Percentiles rank a stretch among this genome's conserved stretches.
Evolutionary conservation across 1,140 invertebrate species (phyloP).

Genomic region (Asbolus verrucosus): DNA sequence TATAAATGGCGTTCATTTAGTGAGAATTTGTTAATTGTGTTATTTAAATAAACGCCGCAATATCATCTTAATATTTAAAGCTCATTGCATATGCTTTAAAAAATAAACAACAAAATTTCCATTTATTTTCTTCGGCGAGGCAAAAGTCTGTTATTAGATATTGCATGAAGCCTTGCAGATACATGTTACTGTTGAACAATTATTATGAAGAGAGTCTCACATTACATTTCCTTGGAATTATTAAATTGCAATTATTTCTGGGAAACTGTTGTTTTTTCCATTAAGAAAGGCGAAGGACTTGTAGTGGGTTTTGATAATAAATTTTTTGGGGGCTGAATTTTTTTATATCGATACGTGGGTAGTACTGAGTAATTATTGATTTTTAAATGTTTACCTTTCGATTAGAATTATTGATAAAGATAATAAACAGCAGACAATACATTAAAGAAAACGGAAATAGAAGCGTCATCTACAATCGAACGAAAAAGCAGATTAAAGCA

Average conservation of each 20-base stretch:
- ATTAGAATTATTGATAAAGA: no score
- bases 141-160: constrained; percentile 11
- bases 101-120: neutral
- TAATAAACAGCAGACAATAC: no score
- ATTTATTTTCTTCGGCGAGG: no score
- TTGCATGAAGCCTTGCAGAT: constrained; percentile 5
- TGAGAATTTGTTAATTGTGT: neutral
- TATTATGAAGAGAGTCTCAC: neutral
- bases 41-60: neutral
- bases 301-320: no score
- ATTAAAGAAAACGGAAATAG: neutral
- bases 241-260: constrained; percentile 5
- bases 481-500: neutral
- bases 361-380: no score
- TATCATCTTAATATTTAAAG: constrained; percentile 9
- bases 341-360: no score
- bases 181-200: constrained; percentile 6
- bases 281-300: no score
- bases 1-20: neutral
- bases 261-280: neutral
- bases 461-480: neutral
- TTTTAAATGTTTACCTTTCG: no score
- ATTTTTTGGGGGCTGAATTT: no score
- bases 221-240: neutral
- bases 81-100: no score